These are phyloP conservation scores for Ornithoptera priamus DNA, from an alignment of 2,888 invertebrate genomes.

Conservation along the genomic window DNA sequence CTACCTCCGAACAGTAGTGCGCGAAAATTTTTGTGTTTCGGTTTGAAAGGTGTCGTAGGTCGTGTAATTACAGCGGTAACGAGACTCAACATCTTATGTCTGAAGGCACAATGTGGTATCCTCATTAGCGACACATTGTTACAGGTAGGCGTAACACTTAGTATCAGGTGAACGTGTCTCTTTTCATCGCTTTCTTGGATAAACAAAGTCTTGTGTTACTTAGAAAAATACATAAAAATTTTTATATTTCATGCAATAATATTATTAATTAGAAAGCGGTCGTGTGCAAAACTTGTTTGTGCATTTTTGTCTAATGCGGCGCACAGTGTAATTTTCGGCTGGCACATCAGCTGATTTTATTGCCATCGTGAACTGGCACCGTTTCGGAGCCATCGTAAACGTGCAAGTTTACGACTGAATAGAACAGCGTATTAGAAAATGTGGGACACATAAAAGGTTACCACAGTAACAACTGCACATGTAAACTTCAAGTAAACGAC, in stretches of 20 bases:
- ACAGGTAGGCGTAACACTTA: too few species aligned
- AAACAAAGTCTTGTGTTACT: background rate
- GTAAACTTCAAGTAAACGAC: background rate
- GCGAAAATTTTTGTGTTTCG: too few species aligned
- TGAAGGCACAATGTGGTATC: too few species aligned
- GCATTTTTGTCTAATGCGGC: background rate
- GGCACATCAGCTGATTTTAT: conserved; percentile 22
- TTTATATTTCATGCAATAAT: background rate
- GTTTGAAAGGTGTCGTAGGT: too few species aligned
- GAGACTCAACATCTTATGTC: too few species aligned
- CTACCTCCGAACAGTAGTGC: too few species aligned
- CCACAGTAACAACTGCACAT: background rate
- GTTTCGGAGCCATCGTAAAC: conserved; percentile 21
- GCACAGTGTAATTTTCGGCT: conserved; percentile 9
- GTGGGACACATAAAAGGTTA: conserved; percentile 15
- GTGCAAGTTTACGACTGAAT: conserved; percentile 27
- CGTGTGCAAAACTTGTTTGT: background rate
- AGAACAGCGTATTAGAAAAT: conserved; percentile 25
- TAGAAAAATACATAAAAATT: background rate
- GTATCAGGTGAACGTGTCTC: too few species aligned
- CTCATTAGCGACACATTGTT: too few species aligned
- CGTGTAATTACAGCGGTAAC: too few species aligned
- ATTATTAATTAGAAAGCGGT: background rate
- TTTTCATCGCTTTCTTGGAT: too few species aligned
- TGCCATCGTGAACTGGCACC: conserved; percentile 17